Evolutionary conservation across 2,888 invertebrate species (phyloP).

Genomic region (Lasiommata megera): DNA sequence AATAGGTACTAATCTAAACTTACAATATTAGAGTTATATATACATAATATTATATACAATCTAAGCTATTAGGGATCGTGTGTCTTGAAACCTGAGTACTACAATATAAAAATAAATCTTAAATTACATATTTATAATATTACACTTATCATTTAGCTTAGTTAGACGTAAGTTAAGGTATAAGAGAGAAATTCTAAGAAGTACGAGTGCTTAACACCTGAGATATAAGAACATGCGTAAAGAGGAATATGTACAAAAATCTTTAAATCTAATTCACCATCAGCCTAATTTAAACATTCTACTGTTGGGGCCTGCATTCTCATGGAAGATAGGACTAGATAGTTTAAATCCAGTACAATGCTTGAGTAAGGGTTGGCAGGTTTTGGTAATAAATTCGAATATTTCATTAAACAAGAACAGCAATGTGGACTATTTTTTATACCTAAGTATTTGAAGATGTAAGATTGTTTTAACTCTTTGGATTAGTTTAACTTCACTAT

Average conservation of each 20-base stretch:
- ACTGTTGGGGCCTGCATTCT: too few species aligned
- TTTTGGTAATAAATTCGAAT: too few species aligned
- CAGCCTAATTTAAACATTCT: too few species aligned
- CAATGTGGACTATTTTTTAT: too few species aligned
- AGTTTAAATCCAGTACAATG: too few species aligned
- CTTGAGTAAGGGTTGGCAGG: too few species aligned
- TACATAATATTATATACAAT: slow-evolving; percentile 44
- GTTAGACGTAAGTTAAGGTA: slow-evolving; percentile 32
- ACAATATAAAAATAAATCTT: slow-evolving; percentile 70
- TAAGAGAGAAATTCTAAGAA: slow-evolving; percentile 39
- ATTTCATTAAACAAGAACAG: too few species aligned
- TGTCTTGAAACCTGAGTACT: slow-evolving; percentile 59
- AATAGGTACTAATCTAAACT: slow-evolving; percentile 28
- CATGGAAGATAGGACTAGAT: too few species aligned
- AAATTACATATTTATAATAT: slow-evolving; percentile 37
- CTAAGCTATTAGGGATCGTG: slow-evolving; percentile 45
- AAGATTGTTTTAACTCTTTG: too few species aligned
- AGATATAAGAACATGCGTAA: neutral
- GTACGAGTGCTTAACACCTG: neutral
- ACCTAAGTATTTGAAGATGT: too few species aligned
- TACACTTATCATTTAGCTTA: slow-evolving; percentile 26
- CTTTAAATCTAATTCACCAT: neutral
- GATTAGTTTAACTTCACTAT: too few species aligned
- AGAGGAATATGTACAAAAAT: neutral
- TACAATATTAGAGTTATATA: slow-evolving; percentile 43